These are phyloP conservation scores for Ivindomyrus marchei DNA, from an alignment of 2,113 vertebrate genomes.

Conservation along the genomic window DNA sequence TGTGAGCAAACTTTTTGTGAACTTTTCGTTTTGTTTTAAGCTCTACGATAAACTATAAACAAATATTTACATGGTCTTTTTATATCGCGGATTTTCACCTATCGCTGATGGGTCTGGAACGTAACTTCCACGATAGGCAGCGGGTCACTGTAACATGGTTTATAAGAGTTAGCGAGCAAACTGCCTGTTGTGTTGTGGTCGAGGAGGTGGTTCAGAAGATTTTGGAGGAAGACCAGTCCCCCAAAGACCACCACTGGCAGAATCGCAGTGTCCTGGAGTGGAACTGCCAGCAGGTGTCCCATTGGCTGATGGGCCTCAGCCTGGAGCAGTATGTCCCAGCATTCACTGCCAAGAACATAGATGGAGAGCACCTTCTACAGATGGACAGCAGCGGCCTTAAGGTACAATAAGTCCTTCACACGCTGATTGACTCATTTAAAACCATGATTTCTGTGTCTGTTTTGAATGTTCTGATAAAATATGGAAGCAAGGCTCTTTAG, in stretches of 20 bases:
- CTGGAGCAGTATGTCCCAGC: slow-evolving; percentile 83
- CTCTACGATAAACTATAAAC: too few relatives aligned
- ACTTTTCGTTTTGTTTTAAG: too few relatives aligned
- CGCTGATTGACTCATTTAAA: background rate
- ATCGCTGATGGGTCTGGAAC: too few relatives aligned
- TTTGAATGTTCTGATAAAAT: background rate
- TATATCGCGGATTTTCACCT: too few relatives aligned
- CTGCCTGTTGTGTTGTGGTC: slow-evolving; percentile 15
- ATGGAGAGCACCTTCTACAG: slow-evolving; percentile 81
- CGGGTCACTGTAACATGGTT: background rate
- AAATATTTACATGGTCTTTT: too few relatives aligned
- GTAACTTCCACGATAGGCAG: too few relatives aligned
- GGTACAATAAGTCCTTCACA: slow-evolving; percentile 50
- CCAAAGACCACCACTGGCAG: slow-evolving; percentile 74
- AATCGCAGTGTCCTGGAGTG: slow-evolving; percentile 75
- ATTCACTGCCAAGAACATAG: slow-evolving; percentile 85
- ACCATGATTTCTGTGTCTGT: slow-evolving; percentile 1
- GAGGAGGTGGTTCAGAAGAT: slow-evolving; percentile 60
- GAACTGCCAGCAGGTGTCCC: slow-evolving; percentile 83
- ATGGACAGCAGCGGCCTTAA: slow-evolving; percentile 82
- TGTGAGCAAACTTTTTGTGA: too few relatives aligned
- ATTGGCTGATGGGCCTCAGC: slow-evolving; percentile 82
- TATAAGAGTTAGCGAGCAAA: background rate
- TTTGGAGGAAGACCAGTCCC: slow-evolving; percentile 75
- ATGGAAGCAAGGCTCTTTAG: background rate